Evolutionary conservation across 2,797 vertebrate species (phyloP), one percentile per base, ranked within the genome.

Genomic region (Tokudaia muenninki): DNA sequence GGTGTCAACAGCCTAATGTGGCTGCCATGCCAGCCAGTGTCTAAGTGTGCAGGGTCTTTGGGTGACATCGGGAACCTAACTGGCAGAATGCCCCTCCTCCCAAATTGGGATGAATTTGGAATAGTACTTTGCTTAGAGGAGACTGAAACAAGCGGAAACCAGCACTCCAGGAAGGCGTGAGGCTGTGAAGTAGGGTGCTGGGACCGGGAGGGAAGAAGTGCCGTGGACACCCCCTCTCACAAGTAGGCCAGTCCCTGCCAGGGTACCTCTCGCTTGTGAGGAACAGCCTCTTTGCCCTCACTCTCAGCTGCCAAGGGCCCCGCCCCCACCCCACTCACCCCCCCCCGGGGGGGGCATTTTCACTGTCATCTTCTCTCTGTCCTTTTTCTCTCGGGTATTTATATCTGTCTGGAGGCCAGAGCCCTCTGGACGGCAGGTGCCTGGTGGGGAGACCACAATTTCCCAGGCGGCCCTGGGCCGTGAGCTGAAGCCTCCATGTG

Each of bases 361-460:
- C 31, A 61, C 55, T 81, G 29, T 19, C 47, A 37, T 14, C 41
- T 55, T 55, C 80, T 87, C 74, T 17, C 29, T 4, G 37, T 80
- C 59, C 34, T 72, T 83, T 59, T 21, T 19, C 19, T 19, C 41
- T 41, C 41, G 41, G 95, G 67, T 95, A 92, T 94, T 96, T 95
- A 70, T 91, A 77, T 91, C 89, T 83, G 47, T 91, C 82, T 24
- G 57, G 12, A 70, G 2, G 65, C 17, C 75, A 4, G 74, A 91
- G 75, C 50, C 47, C 74, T 84, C 37, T 83, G 13, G 52, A 77
- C 59, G 44, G 34, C 55, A 34, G 1, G 59, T 84, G 91, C 21
- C 44, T 31, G 37, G 75, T 90, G 67, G 72, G 93, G 50, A 87
- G 88, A n/a, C 78, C 31, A 57, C 61, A 78, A 7, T 1, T 22